A percentile compares a stretch with the other conserved stretches of the same genome.
Conservation (phyloP, 2,888 invertebrate species). For the Plusia festucae region DNA sequence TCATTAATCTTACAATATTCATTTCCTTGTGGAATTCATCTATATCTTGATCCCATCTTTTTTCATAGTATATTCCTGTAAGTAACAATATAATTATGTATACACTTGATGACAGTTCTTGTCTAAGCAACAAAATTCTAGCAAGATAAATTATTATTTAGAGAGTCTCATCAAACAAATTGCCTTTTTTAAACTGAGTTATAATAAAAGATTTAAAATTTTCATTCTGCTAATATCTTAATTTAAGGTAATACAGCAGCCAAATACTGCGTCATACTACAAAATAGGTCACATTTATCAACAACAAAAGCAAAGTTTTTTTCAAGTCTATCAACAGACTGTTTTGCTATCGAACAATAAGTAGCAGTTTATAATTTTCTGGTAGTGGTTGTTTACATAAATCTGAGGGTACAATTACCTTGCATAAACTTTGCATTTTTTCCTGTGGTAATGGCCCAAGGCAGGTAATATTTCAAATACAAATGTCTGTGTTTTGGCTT, state of each 20-base stretch:
- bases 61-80: slow-evolving; percentile 94
- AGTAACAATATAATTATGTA: slow-evolving; percentile 6
- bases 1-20: slow-evolving; percentile 91
- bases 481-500: slow-evolving; percentile 95
- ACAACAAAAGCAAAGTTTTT: too few species aligned
- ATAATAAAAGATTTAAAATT: too few species aligned
- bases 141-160: too few species aligned
- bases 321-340: too few species aligned
- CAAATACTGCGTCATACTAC: neutral
- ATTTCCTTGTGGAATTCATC: slow-evolving; percentile 94
- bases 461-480: slow-evolving; percentile 94
- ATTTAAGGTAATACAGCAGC: too few species aligned
- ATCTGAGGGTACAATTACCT: slow-evolving; percentile 82
- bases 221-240: too few species aligned
- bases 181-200: too few species aligned
- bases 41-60: slow-evolving; percentile 97
- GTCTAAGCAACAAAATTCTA: too few species aligned
- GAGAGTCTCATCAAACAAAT: too few species aligned
- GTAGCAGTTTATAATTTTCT: neutral
- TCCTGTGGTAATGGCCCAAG: slow-evolving; percentile 96
- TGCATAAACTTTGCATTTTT: slow-evolving; percentile 93
- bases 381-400: neutral
- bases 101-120: neutral
- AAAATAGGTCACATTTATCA: too few species aligned
- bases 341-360: too few species aligned